Conservation (phyloP, 2,113 vertebrate genomes). For the Herpailurus yagouaroundi region DNA sequence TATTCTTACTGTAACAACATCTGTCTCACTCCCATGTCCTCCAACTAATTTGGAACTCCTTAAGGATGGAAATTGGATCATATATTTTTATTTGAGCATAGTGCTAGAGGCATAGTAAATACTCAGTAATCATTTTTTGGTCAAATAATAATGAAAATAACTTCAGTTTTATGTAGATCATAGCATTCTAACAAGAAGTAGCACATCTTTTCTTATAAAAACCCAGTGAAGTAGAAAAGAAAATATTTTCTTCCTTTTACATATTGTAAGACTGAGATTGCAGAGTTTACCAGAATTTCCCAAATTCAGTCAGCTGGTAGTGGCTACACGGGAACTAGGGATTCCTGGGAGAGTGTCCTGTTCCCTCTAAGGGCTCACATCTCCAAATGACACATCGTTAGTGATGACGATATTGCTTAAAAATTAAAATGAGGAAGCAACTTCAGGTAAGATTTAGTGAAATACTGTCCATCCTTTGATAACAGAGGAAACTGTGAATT, state of each 20-base stretch:
- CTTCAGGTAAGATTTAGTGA: neutral
- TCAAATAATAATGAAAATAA: neutral
- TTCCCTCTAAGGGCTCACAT: neutral
- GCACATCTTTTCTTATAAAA: neutral
- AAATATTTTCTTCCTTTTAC: neutral
- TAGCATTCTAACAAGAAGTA: neutral
- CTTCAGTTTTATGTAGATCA: neutral
- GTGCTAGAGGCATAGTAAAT: neutral
- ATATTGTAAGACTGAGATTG: neutral
- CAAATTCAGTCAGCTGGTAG: neutral
- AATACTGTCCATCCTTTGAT: neutral
- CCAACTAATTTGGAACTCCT: neutral
- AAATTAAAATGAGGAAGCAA: constrained; percentile 2
- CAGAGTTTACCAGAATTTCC: neutral
- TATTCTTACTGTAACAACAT: neutral
- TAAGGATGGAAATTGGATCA: neutral
- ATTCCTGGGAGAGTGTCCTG: neutral
- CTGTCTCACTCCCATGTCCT: neutral
- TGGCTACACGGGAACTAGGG: neutral
- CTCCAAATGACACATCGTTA: neutral
- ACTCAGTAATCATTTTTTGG: neutral
- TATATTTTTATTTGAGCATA: neutral
- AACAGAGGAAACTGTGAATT: neutral
- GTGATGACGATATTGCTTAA: neutral
- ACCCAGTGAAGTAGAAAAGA: neutral